Evolutionary conservation across 2,797 vertebrate species (phyloP).

Genomic region (Vespertilio murinus): DNA sequence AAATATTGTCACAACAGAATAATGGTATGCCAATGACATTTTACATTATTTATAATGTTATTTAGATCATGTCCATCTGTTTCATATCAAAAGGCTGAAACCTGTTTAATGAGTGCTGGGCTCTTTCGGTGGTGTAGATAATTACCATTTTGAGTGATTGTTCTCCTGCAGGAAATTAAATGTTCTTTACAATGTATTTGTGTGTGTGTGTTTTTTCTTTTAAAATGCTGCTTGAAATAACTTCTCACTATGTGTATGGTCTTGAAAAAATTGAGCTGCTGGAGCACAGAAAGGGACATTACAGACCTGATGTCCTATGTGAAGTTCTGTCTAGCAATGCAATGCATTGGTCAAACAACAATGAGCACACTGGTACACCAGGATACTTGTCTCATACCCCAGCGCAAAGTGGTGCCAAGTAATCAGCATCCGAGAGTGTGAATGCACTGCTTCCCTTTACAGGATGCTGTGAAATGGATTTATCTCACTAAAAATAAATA

Average conservation of each 20-base stretch:
- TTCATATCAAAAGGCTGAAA: conserved; percentile 46
- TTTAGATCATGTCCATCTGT: conserved; percentile 19
- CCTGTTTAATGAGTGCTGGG: neutral
- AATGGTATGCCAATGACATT: neutral
- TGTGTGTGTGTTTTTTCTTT: neutral
- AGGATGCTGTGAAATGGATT: neutral
- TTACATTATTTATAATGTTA: conserved; percentile 50
- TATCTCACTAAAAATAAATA: neutral
- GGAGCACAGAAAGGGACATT: neutral
- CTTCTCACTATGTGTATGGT: neutral
- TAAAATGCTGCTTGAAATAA: conserved; percentile 28
- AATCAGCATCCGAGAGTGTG: neutral
- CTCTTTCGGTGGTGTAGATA: conserved; percentile 32
- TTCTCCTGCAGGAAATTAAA: conserved; percentile 53
- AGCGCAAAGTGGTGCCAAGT: neutral
- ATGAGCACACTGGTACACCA: neutral
- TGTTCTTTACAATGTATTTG: neutral
- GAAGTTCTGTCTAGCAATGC: neutral
- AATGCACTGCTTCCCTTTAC: neutral
- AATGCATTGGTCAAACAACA: neutral
- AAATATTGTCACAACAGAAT: conserved; percentile 59
- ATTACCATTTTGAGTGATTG: conserved; percentile 42
- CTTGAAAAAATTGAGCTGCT: neutral
- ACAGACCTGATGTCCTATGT: neutral
- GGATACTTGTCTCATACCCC: neutral